Base-by-base conservation (phyloP, 2,888 invertebrate species). In the Hydroisotoma schaefferi region DNA sequence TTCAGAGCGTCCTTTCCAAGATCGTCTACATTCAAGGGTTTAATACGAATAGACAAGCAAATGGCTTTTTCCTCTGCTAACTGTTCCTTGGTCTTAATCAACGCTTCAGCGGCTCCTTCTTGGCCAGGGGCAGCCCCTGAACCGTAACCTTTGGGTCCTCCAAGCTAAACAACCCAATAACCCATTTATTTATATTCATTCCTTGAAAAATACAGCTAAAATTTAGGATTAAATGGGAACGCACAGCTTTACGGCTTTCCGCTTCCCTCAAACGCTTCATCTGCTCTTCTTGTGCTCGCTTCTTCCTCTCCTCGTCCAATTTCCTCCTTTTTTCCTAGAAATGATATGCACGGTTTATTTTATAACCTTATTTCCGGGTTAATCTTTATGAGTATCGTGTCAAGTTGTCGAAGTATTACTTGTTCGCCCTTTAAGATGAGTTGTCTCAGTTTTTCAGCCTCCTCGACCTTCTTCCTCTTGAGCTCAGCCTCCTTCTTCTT, bases 1-100 rank as follows among this genome's bases (percentile, higher is more conserved):
- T 59, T 58, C 12, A 63, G 44, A 37, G 27, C 55, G 15, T 58
- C 54, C 26, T 40, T 59, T n/a, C 49, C 44, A n/a, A 63, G 48
- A 0, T 51, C 61, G 8, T 59, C 67, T n/a, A 67, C 18, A 28
- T 61, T 55, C 18, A 67, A 40, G n/a, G 67, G 67, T 28, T 67
- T 67, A 48, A 67, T 63, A 47, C 63, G 63, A 55, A 63, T 63
- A 46, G 49, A 57, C 38, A 67, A 54, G 27, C 61, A 63, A 47
- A 67, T 63, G 18, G 61, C 61, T 26, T 67, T 67, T 38, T 67
- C 67, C 27, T 67, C 63, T 8, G 63, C 67, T 37, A 67, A 53
- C 55, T 67, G 67, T 53, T 67, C 67, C 53, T 67, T 67, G 28
- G 67, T 63, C 57, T 67, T 63, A 57, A 59, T 57, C 49, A 65